Percentiles rank a stretch among this genome's conserved stretches.
These are phyloP conservation scores for Cotesia vestalis DNA, from an alignment of 1,140 invertebrate genomes.

Conservation along the genomic window DNA sequence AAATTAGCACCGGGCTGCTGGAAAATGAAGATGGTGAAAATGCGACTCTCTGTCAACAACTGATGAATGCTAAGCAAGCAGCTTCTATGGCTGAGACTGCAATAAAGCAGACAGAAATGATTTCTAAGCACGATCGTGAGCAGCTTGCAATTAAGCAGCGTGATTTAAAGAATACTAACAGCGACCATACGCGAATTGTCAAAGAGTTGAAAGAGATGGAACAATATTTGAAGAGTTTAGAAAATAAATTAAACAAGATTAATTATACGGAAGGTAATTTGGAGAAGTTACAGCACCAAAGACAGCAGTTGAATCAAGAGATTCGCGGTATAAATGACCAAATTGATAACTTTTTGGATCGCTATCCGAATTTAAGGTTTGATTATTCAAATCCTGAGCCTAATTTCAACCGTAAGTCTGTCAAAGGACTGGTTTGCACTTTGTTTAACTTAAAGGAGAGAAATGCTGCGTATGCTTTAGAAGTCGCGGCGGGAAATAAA, in stretches of 20 bases:
- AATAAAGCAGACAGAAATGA: slow-evolving; percentile 81
- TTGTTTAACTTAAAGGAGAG: slow-evolving; percentile 80
- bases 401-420: slow-evolving; percentile 79
- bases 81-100: slow-evolving; percentile 82
- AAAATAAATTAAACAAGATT: slow-evolving; percentile 69
- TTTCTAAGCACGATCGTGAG: slow-evolving; percentile 75
- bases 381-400: slow-evolving; percentile 79
- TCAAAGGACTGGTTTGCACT: slow-evolving; percentile 82
- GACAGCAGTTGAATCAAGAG: slow-evolving; percentile 65
- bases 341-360: slow-evolving; percentile 71
- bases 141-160: slow-evolving; percentile 75
- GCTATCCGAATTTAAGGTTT: slow-evolving; percentile 77
- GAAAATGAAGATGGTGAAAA: slow-evolving; percentile 82
- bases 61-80: slow-evolving; percentile 82
- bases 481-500: slow-evolving; percentile 87
- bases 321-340: slow-evolving; percentile 67
- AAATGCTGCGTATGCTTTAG: slow-evolving; percentile 81
- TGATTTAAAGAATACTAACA: slow-evolving; percentile 76
- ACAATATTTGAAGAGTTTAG: slow-evolving; percentile 70
- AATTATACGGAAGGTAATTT: slow-evolving; percentile 76
- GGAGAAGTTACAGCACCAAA: slow-evolving; percentile 68
- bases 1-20: slow-evolving; percentile 83
- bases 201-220: slow-evolving; percentile 71
- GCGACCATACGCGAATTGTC: slow-evolving; percentile 78
- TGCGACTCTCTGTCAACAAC: slow-evolving; percentile 88